Percentiles rank a stretch among this genome's conserved stretches.
phyloP scores from a whole-genome alignment of 2,888 invertebrate species.

The Myopa tessellatipennis region DNA sequence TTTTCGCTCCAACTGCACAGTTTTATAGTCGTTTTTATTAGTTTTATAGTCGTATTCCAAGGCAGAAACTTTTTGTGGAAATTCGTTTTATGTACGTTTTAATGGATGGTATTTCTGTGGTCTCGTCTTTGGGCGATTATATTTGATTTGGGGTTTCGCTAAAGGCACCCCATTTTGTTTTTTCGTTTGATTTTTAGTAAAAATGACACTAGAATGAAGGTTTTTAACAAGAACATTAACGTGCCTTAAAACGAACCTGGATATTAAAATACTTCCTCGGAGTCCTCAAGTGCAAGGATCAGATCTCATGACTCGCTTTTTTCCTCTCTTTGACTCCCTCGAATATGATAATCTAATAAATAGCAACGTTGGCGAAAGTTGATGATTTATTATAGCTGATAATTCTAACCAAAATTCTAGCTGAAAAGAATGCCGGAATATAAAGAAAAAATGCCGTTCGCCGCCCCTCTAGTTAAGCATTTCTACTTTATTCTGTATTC shows the following conservation, averaged over 20 bases:
- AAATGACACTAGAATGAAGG: no score
- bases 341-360: neutral
- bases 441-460: no score
- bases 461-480: neutral
- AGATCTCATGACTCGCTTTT: no score
- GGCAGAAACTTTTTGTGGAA: no score
- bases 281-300: no score
- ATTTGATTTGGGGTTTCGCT: no score
- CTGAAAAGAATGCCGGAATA: neutral
- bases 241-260: no score
- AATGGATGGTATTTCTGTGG: neutral
- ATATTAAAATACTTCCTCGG: no score
- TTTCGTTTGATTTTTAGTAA: neutral
- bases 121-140: neutral
- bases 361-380: slow-evolving; percentile 8
- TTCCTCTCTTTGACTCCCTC: no score
- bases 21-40: neutral
- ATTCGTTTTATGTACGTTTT: no score
- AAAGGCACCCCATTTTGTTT: no score
- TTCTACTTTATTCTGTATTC: neutral
- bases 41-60: neutral
- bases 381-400: slow-evolving; percentile 16
- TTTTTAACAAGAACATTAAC: no score
- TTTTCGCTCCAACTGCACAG: neutral
- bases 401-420: neutral